phyloP scores from a whole-genome alignment of 2,888 invertebrate genomes.

The Cephonodes hylas region DNA sequence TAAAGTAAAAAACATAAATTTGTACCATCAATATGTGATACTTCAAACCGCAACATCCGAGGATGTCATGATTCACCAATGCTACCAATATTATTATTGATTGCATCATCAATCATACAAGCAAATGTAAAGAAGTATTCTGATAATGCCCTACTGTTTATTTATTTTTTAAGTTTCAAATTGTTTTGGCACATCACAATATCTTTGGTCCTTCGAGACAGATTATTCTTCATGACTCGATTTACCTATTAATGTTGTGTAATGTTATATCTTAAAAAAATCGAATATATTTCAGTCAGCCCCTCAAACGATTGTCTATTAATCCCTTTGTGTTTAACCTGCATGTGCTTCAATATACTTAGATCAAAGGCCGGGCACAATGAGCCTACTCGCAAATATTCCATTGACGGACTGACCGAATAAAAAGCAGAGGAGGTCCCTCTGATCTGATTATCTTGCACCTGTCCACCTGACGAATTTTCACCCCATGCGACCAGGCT shows the following conservation, averaged over 20 bases:
- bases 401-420: constrained; percentile 50
- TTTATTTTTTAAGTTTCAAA: too few species aligned
- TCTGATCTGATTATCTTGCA: constrained; percentile 64
- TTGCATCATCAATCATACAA: too few species aligned
- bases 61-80: too few species aligned
- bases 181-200: too few species aligned
- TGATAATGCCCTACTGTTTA: too few species aligned
- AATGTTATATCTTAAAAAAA: neutral
- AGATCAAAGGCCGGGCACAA: constrained; percentile 9
- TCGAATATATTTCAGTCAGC: too few species aligned
- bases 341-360: neutral
- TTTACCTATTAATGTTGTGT: neutral
- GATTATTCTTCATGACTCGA: neutral
- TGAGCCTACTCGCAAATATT: constrained; percentile 25
- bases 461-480: constrained; percentile 64
- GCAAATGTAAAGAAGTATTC: too few species aligned
- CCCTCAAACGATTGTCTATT: neutral
- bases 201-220: too few species aligned
- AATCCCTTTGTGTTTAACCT: neutral
- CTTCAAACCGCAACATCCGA: too few species aligned
- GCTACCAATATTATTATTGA: too few species aligned
- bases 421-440: constrained; percentile 44
- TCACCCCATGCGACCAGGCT: constrained; percentile 27
- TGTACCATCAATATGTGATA: too few species aligned
- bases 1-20: too few species aligned